Conservation (phyloP, 2,888 invertebrate species). For the Pandemis cinnamomeana region DNA sequence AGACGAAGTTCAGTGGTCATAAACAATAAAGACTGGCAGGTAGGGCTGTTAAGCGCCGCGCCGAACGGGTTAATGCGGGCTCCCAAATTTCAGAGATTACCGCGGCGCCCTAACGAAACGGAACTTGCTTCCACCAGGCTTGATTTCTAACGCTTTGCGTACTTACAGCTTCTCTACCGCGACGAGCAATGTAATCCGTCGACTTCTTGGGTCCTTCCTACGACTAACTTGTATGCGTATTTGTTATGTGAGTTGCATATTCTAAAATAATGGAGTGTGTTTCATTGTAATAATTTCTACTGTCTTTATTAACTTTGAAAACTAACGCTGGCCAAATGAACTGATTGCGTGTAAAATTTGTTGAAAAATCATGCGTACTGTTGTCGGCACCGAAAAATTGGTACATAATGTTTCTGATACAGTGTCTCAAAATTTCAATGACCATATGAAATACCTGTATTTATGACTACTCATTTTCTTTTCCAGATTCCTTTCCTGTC, state of each 20-base stretch:
- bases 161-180: conserved; percentile 1
- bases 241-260: no score
- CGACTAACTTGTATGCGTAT: no score
- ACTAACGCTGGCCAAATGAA: no score
- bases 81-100: conserved; percentile 36
- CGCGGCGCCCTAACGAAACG: conserved; percentile 7
- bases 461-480: not conserved
- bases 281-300: no score
- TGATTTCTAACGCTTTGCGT: conserved; percentile 4
- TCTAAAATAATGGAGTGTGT: no score
- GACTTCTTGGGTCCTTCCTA: not conserved
- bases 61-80: conserved; percentile 31
- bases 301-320: no score
- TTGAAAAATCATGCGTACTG: no score
- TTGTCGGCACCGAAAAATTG: not conserved
- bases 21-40: conserved; percentile 38
- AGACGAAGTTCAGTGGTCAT: conserved; percentile 36
- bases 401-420: not conserved
- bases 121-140: conserved; percentile 5
- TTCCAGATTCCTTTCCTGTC: conserved; percentile 16
- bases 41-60: conserved; percentile 14
- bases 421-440: no score
- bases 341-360: no score
- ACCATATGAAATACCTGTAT: no score
- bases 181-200: not conserved